Evolutionary conservation across 2,888 invertebrate genomes (phyloP).

Genomic region (Periphyllus acericola): DNA sequence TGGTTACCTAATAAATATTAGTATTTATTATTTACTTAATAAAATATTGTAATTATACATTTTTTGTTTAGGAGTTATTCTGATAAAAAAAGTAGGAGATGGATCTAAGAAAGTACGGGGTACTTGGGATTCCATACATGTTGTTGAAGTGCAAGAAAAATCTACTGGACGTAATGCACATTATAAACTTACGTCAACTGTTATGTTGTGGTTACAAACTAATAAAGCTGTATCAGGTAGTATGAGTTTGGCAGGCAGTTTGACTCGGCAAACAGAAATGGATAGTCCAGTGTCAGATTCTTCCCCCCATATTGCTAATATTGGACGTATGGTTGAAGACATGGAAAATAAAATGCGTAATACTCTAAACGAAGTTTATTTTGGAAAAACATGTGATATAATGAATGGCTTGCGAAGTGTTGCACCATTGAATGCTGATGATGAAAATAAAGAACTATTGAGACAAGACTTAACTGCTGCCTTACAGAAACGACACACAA

Average conservation of each 20-base stretch:
- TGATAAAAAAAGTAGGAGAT: slow-evolving; percentile 99
- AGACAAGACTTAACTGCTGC: slow-evolving; percentile 87
- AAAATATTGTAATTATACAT: neutral
- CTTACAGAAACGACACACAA: slow-evolving; percentile 83
- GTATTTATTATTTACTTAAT: neutral
- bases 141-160: slow-evolving; percentile 98
- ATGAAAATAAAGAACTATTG: slow-evolving; percentile 83
- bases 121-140: slow-evolving; percentile 99
- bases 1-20: neutral
- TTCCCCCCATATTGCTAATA: slow-evolving; percentile 97
- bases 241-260: slow-evolving; percentile 98
- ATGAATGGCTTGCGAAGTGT: slow-evolving; percentile 90
- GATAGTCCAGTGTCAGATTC: slow-evolving; percentile 91
- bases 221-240: slow-evolving; percentile 96
- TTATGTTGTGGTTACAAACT: slow-evolving; percentile 99
- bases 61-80: slow-evolving; percentile 79
- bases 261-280: slow-evolving; percentile 96
- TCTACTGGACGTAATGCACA: slow-evolving; percentile 93
- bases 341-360: slow-evolving; percentile 99
- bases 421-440: slow-evolving; percentile 81
- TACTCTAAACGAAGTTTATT: slow-evolving; percentile 98
- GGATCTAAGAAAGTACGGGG: slow-evolving; percentile 98
- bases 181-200: slow-evolving; percentile 98
- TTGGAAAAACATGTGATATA: slow-evolving; percentile 98
- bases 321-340: slow-evolving; percentile 98